Evolutionary conservation across 2,888 invertebrate species (phyloP).

Genomic region (Acanthococcus lagerstroemiae): DNA sequence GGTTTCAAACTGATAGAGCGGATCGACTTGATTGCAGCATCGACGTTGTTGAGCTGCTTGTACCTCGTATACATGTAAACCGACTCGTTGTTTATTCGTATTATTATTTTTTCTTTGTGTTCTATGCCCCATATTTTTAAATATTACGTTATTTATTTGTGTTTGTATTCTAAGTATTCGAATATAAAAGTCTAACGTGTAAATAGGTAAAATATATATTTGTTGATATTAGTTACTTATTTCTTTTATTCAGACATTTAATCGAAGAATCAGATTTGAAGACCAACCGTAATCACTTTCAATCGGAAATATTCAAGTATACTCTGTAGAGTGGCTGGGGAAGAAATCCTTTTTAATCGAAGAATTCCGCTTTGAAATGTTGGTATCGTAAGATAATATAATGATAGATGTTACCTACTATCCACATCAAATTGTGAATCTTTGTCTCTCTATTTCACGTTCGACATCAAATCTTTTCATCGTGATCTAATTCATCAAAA

Average conservation of each 20-base stretch:
- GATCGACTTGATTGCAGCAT: neutral
- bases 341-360: too few species aligned
- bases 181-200: neutral
- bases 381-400: too few species aligned
- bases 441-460: too few species aligned
- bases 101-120: neutral
- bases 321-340: too few species aligned
- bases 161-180: neutral
- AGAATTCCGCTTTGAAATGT: too few species aligned
- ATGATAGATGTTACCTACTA: too few species aligned
- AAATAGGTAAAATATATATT: neutral
- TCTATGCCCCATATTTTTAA: neutral
- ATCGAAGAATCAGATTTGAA: too few species aligned
- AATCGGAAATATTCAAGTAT: too few species aligned
- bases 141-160: neutral
- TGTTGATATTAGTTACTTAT: neutral
- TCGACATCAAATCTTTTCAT: too few species aligned
- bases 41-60: conserved; percentile 5
- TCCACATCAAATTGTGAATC: too few species aligned
- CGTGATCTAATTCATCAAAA: too few species aligned
- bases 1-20: neutral
- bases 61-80: conserved; percentile 9
- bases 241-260: neutral
- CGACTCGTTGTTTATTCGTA: neutral
- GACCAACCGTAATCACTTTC: too few species aligned